Percentiles rank a stretch among this genome's conserved stretches.
Conservation (phyloP, 2,797 vertebrate genomes). For the Clarias pachynema region DNA sequence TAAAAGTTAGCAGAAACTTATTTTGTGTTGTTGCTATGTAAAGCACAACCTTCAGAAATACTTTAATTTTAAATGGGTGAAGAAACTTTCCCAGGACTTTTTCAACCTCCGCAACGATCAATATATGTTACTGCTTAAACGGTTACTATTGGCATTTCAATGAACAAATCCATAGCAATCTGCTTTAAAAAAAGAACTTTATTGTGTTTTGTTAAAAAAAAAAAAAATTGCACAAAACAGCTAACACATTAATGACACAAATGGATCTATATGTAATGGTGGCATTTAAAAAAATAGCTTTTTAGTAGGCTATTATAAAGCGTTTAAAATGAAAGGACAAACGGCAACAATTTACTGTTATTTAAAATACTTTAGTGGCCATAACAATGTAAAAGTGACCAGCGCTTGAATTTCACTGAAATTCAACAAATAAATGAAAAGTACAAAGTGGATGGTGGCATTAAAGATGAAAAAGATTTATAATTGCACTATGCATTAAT, state of each 20-base stretch:
- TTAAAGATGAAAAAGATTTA: not conserved
- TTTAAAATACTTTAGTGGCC: not conserved
- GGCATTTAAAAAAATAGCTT: not conserved
- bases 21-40: not conserved
- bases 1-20: not conserved
- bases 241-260: slow-evolving; percentile 45
- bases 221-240: slow-evolving; percentile 48
- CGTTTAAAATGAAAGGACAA: slow-evolving; percentile 14
- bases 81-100: slow-evolving; percentile 3
- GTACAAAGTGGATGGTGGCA: not conserved
- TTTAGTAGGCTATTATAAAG: slow-evolving; percentile 18
- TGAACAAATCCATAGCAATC: slow-evolving; percentile 28
- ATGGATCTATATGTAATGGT: slow-evolving; percentile 43
- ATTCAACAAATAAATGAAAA: slow-evolving; percentile 1
- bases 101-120: not conserved
- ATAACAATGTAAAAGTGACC: slow-evolving; percentile 9
- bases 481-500: not conserved
- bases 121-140: slow-evolving; percentile 18
- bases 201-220: slow-evolving; percentile 54
- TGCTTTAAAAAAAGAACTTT: slow-evolving; percentile 57
- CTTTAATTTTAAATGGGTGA: not conserved
- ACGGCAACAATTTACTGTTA: not conserved
- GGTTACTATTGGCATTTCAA: slow-evolving; percentile 6
- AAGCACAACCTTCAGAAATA: not conserved
- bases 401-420: not conserved